Base-by-base conservation (phyloP, 2,888 invertebrate species). In the Scaptomyza parva region DNA sequence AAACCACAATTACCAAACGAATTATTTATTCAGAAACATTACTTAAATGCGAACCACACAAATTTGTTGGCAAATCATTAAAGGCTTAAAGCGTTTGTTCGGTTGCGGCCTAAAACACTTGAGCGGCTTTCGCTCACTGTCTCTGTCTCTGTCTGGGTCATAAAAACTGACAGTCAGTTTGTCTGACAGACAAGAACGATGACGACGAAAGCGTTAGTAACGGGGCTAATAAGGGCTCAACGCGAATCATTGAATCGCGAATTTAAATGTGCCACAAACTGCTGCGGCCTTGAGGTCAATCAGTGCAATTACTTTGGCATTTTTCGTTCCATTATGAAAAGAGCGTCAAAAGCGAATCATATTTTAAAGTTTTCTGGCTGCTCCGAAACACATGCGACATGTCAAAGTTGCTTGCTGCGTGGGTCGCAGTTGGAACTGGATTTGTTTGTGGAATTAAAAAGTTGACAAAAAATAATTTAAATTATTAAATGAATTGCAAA, bases 271-370 rank as follows among this genome's bases (percentile, higher is more conserved):
- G 63, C 45, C 45, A 47, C 80, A 80, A 22, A n/a, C n/a, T n/a
- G n/a, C 30, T 80, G 78, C 63, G 83, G 80, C 70, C 37, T 40
- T 66, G 78, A 68, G 83, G 78, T 81, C 80, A 80, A 81, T 80
- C 80, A 61, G 58, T 52, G 70, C 80, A 80, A 81, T 81, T 83
- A 80, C 67, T 72, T 67, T 62, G 41, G 48, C 57, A 40, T 55
- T 64, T 66, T 12, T 26, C 47, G 37, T 50, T 35, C n/a, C n/a
- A n/a, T n/a, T n/a, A n/a, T n/a, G n/a, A n/a, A n/a, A 20, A 28
- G 18, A 40, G 51, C 45, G 2, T 2, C 9, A 8, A 11, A 11
- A 8, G 7, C 39, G 37, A n/a, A n/a, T 0, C 18, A 9, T 14
- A 14, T 26, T 28, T 18, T 7, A 33, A 26, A 14, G 24, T 11